A percentile compares a stretch with the other conserved stretches of the same genome.
Conservation (phyloP, 2,113 vertebrate species). For the Alligator mississippiensis region DNA sequence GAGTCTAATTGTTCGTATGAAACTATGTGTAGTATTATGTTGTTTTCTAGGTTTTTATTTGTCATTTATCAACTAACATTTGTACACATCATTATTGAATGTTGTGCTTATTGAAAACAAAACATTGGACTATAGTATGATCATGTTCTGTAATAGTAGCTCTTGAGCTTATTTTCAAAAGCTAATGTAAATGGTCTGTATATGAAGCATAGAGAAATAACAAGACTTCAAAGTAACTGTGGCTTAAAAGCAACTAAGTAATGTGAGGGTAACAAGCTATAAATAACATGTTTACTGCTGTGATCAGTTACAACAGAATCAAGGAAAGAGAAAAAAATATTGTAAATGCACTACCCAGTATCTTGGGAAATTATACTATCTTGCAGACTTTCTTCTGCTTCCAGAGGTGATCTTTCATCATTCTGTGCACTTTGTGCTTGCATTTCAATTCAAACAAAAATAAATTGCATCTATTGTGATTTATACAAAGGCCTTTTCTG, state of each 20-base stretch:
- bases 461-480: not conserved
- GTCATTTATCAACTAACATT: not conserved
- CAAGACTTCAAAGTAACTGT: not conserved
- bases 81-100: not conserved
- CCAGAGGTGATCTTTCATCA: not conserved
- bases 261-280: no score
- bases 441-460: not conserved
- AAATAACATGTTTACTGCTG: not conserved
- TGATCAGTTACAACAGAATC: not conserved
- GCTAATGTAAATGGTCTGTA: not conserved
- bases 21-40: not conserved
- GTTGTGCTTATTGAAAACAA: not conserved
- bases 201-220: not conserved
- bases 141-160: not conserved
- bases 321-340: not conserved
- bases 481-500: not conserved
- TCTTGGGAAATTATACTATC: not conserved
- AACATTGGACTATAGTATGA: not conserved
- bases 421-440: not conserved
- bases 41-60: not conserved
- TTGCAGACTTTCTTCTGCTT: not conserved
- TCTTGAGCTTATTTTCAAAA: not conserved
- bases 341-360: not conserved
- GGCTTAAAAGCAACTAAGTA: no score
- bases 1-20: not conserved